Evolutionary conservation across 2,888 invertebrate genomes (phyloP), one percentile per base, ranked within the genome.

Genomic region (Cremastinae sp.): DNA sequence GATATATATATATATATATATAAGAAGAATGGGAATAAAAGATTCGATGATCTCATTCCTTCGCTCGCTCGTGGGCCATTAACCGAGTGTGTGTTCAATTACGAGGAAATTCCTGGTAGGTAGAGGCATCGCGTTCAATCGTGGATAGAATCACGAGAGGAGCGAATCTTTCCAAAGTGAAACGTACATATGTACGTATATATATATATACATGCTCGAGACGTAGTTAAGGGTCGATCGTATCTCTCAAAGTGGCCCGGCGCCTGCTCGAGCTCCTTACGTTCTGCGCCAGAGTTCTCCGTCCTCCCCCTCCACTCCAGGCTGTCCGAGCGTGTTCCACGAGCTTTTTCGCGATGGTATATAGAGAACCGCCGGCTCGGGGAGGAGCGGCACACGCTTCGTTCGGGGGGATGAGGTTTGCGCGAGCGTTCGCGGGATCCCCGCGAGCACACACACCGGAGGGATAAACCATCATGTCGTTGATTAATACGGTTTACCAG

Each of bases 401-500:
- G 75, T 70, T 70, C 61, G 72, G 47, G 78, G 70, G 47, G 75
- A 74, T 47, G 73, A 73, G 65, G 64, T 61, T 68, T 62, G 70
- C 64, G 71, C 71, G 61, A 53, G 65, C 53, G 45, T 41, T 53
- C 59, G 18, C 65, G 5, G 20, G 56, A 51, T 18, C 34, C 64
- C 70, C 53, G n/a, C 41, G 34, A 82, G 83, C 80, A 81, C 54
- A 70, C 61, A 72, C 75, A 58, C 56, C 76, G 83, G 82, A 28
- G 83, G 88, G 86, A 88, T 89, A 89, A 89, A 87, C 88, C 88
- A 86, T 88, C 89, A 89, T 88, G 89, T 89, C 89, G 88, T 88
- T 89, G 89, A 89, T 89, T 89, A 89, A 89, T 89, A 89, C 88
- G 88, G 89, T 89, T 89, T 89, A 89, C 88, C 89, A 87, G 89